phyloP scores from a whole-genome alignment of 2,113 vertebrate species.

The Tupaia chinensis region DNA sequence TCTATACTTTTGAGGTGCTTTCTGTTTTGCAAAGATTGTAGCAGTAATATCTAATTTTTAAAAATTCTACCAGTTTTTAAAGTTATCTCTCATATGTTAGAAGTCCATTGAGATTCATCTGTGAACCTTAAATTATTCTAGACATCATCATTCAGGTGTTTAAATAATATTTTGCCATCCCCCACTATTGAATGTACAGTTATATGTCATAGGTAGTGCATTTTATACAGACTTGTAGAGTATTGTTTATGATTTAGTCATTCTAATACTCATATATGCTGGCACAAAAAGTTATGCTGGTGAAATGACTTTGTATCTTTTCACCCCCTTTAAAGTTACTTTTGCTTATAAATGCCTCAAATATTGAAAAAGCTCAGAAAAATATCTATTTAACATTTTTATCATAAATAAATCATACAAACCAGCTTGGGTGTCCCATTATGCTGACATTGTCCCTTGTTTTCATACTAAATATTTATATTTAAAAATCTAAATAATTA shows the following conservation, averaged over 20 bases:
- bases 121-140: not conserved
- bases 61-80: not conserved
- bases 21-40: conserved; percentile 38
- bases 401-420: conserved; percentile 23
- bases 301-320: conserved; percentile 45
- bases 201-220: not conserved
- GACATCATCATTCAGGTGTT: not conserved
- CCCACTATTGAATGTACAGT: not conserved
- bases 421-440: not conserved
- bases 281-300: not conserved
- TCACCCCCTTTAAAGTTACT: conserved; percentile 8
- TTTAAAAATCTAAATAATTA: conserved; percentile 12
- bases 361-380: not conserved
- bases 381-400: conserved; percentile 46
- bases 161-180: not conserved
- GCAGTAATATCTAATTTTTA: not conserved
- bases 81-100: not conserved
- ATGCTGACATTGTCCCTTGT: not conserved
- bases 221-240: conserved; percentile 22
- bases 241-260: not conserved
- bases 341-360: conserved; percentile 39
- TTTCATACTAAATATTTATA: not conserved
- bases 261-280: not conserved
- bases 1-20: not conserved
- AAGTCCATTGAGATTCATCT: not conserved